Conservation (phyloP, 2,888 invertebrate genomes). For the Polymixis lichenea region DNA sequence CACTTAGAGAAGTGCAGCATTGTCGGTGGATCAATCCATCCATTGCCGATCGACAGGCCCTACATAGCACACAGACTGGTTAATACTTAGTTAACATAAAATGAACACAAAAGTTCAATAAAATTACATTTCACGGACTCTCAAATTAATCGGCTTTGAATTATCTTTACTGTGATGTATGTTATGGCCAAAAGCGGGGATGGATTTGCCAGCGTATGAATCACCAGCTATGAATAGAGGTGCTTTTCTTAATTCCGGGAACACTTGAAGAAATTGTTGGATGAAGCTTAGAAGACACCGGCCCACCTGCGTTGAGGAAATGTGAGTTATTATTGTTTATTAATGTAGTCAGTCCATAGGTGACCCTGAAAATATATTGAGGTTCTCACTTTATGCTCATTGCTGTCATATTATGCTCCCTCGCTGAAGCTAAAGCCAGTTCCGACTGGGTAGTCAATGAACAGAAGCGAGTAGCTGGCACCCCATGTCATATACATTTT, state of each 20-base stretch:
- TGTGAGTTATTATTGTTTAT: neutral
- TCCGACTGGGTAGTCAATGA: constrained; percentile 90
- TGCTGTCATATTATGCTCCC: neutral
- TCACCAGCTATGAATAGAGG: constrained; percentile 91
- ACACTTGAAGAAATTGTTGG: constrained; percentile 89
- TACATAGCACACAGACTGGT: neutral
- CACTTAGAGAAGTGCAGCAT: constrained; percentile 35
- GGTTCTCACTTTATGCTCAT: neutral
- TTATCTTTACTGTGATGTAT: constrained; percentile 13
- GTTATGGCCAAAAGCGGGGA: constrained; percentile 83
- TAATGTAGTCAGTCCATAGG: neutral
- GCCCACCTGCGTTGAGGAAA: constrained; percentile 8
- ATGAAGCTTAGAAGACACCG: constrained; percentile 9
- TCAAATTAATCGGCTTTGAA: constrained; percentile 14
- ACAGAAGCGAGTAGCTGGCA: constrained; percentile 85
- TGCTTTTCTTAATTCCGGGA: constrained; percentile 83
- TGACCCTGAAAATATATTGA: neutral
- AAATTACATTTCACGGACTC: constrained; percentile 5
- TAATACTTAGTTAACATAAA: too few relatives aligned
- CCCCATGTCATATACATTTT: constrained; percentile 69
- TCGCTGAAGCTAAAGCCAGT: constrained; percentile 72
- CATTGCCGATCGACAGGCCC: constrained; percentile 21
- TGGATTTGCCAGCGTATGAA: constrained; percentile 88
- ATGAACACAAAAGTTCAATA: neutral
- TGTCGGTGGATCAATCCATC: constrained; percentile 33